Base-by-base conservation (phyloP, 1,140 invertebrate genomes). In the Zaprionus ghesquierei region DNA sequence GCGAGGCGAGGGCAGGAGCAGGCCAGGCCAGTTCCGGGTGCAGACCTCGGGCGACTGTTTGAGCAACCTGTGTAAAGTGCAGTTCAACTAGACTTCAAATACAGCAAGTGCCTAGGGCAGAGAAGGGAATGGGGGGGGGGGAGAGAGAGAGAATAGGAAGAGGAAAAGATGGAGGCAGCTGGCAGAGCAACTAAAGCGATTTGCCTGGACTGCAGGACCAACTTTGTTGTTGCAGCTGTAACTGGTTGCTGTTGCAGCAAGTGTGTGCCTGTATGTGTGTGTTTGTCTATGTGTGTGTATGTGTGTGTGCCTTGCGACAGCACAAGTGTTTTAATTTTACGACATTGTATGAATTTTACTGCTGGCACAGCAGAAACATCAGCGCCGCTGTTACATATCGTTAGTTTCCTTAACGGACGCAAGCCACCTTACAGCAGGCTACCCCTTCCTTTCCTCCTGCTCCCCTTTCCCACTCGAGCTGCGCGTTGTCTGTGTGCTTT, bases 321-420 rank as follows among this genome's bases (percentile, higher is more conserved):
- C 84, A 87, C 81, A 90, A 90, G 87, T 90, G 87, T 90, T 90
- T 90, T 90, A 90, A 90, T 90, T 90, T 90, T 87, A 90, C 87
- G 87, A 90, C 87, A 90, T 90, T 90, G 87, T 90, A 90, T 90
- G 87, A 90, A 89, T 90, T 90, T 90, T 90, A 90, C 87, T 90
- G 87, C 87, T 84, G 87, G 87, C 87, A 90, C 82, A 84, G 87
- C 87, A 87, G 75, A 90, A 86, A 79, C 82, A 82, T 77, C 82
- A 82, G 78, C 87, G 84, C 84, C 84, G 84, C 84, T 89, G 84
- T 82, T 87, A 87, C 84, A 87, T 87, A 89, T 87, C 84, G 84
- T 87, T 87, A 87, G 84, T 79, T 87, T 86, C 82, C 82, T 86
- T 86, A 86, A 86, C 82, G 82, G 82, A 86, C 82, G 86, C 87